Evolutionary conservation across 1,140 invertebrate genomes (phyloP), one percentile per base, ranked within the genome.

Genomic region (Aphaenogaster floridana): DNA sequence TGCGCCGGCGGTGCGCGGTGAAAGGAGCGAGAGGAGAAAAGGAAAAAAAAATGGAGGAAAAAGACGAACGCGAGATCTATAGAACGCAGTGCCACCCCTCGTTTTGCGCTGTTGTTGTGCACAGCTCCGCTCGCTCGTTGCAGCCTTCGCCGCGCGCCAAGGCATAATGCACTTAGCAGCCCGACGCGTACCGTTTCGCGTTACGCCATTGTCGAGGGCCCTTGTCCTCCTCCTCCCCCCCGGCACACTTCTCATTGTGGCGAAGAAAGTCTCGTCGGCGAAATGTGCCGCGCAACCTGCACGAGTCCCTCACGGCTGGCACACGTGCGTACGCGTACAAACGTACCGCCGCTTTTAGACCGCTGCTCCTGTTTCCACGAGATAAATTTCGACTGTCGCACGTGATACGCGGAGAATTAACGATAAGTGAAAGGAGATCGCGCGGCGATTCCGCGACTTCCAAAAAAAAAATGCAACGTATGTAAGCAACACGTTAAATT

Each of bases 141-240:
- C 77, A 83, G 66, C 61, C 72, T 68, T 86, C 76, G 80, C 74
- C 76, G 61, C 79, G 86, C 76, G 80, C 74, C 76, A 57, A 83
- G 86, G 88, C 86, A 88, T 91, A 92, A 93, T 93, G 88, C 90
- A 89, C 88, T 92, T 89, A 85, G 89, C 89, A 72, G 86, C 90
- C 11, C 80, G 68, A 69, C 88, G 88, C 76, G 88, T 91, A 90
- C 92, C 92, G 92, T 93, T 91, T 94, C 92, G 88, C 77, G 85
- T 94, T 93, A 90, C 91, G 88, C 88, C 79, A 93, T 92, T 92
- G 89, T 89, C 79, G 86, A 89, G 80, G 81, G 72, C 84, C 87
- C 90, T 91, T 86, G 87, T 88, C 42, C 42, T 72, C 17, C 52
- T 15, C 39, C 54, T 6, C 69, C 42, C 15, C 52, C 76, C 57